Evolutionary conservation across 2,888 invertebrate species (phyloP).

Genomic region (Parnassius smintheus): DNA sequence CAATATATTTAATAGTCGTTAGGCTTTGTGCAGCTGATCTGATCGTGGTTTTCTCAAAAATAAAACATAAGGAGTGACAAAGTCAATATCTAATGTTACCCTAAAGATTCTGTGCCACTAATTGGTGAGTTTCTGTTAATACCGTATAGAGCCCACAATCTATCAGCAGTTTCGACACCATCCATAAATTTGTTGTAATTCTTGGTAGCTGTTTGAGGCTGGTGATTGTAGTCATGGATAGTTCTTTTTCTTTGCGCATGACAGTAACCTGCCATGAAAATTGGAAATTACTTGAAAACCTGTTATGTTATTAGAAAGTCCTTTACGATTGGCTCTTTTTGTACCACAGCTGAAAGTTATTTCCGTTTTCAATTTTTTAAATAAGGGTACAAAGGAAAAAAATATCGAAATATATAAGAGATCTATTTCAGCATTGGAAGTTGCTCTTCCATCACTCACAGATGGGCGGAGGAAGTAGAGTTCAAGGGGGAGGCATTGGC

Average conservation of each 20-base stretch:
- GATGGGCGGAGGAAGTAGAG: too few relatives aligned
- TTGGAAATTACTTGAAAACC: conserved; percentile 12
- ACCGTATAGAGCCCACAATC: conserved; percentile 41
- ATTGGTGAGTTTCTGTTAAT: conserved; percentile 44
- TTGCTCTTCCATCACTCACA: too few relatives aligned
- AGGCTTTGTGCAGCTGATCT: conserved; percentile 9
- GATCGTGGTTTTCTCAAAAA: conserved; percentile 33
- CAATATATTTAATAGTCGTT: conserved; percentile 34
- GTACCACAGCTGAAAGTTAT: conserved; percentile 30
- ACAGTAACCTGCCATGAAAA: conserved; percentile 1
- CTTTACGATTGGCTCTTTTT: conserved; percentile 29
- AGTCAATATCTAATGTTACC: conserved; percentile 26
- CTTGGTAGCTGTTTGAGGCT: not conserved
- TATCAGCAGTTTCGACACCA: conserved; percentile 33
- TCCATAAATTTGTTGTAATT: not conserved
- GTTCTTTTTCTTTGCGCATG: not conserved
- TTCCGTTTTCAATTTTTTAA: conserved; percentile 23
- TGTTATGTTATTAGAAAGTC: conserved; percentile 30
- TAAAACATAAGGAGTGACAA: conserved; percentile 35
- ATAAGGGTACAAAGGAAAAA: not conserved
- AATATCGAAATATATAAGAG: not conserved
- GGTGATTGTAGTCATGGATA: not conserved
- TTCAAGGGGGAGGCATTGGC: too few relatives aligned
- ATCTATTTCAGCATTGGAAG: too few relatives aligned
- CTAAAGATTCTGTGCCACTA: conserved; percentile 41